Conservation (phyloP, 2,113 vertebrate species). For the Ciconia stormi region DNA sequence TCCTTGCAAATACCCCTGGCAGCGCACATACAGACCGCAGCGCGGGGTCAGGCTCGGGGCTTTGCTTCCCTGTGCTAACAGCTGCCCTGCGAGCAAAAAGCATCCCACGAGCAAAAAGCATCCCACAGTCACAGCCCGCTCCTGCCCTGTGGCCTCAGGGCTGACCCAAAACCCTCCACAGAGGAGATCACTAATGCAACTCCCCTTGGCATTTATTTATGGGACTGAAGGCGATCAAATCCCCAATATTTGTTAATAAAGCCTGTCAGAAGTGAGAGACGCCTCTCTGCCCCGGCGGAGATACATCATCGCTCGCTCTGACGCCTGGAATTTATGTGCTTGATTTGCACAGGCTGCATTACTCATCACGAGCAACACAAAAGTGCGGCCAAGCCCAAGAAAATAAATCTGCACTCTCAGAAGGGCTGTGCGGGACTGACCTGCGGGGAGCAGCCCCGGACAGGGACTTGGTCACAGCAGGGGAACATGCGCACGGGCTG, state of each 20-base stretch:
- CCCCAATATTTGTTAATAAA: background rate
- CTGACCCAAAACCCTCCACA: background rate
- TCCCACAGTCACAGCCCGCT: background rate
- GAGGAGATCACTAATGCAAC: background rate
- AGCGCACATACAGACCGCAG: fast-evolving
- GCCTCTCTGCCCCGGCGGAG: fast-evolving
- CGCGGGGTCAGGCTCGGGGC: fast-evolving
- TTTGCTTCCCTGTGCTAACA: fast-evolving
- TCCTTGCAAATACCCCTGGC: background rate
- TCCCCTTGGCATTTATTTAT: background rate
- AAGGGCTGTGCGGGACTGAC: background rate
- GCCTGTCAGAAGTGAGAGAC: background rate
- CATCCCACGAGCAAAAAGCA: background rate
- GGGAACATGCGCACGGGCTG: fast-evolving
- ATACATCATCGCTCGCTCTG: background rate
- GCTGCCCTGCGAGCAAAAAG: background rate
- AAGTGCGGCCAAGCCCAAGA: background rate
- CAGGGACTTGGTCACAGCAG: background rate
- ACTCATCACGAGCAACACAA: background rate
- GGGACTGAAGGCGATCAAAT: background rate
- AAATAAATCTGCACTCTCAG: background rate
- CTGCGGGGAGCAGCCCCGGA: background rate
- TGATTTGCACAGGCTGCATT: background rate
- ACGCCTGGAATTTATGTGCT: background rate
- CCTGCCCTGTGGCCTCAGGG: background rate